These are phyloP conservation scores for Callocephalon fimbriatum DNA, from an alignment of 2,113 vertebrate species.

Conservation along the genomic window DNA sequence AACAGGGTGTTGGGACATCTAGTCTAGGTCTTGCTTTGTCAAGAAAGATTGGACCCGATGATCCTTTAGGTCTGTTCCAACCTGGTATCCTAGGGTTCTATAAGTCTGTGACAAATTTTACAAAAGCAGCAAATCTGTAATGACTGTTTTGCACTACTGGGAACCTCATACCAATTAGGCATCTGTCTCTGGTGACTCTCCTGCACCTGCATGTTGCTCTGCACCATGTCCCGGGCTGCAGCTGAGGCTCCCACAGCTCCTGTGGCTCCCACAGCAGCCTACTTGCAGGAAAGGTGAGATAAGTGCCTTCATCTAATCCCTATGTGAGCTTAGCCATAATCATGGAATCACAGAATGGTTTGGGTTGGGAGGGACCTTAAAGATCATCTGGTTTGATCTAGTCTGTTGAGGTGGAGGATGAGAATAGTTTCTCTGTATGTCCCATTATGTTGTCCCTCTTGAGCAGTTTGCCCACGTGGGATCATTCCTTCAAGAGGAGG, in stretches of 20 bases:
- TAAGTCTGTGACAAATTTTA: neutral
- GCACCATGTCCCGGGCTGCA: fast-evolving
- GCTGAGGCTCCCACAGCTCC: neutral
- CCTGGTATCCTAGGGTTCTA: neutral
- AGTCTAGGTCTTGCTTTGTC: neutral
- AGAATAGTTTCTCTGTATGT: neutral
- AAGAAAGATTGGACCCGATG: neutral
- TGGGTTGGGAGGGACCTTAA: neutral
- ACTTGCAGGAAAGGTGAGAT: neutral
- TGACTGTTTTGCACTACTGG: fast-evolving
- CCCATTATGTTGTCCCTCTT: neutral
- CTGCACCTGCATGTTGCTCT: fast-evolving
- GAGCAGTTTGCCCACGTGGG: neutral
- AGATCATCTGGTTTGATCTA: neutral
- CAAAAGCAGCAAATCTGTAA: neutral
- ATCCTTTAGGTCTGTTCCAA: neutral
- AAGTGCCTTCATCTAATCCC: too few species aligned
- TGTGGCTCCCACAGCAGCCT: too few species aligned
- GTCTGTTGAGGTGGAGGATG: neutral
- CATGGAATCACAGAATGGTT: neutral
- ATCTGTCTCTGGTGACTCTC: neutral
- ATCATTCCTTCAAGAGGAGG: fast-evolving
- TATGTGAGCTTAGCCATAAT: fast-evolving
- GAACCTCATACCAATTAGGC: neutral
- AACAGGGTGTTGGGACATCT: neutral